Base-by-base conservation (phyloP, 2,888 invertebrate genomes). In the Cartodere bifasciata region DNA sequence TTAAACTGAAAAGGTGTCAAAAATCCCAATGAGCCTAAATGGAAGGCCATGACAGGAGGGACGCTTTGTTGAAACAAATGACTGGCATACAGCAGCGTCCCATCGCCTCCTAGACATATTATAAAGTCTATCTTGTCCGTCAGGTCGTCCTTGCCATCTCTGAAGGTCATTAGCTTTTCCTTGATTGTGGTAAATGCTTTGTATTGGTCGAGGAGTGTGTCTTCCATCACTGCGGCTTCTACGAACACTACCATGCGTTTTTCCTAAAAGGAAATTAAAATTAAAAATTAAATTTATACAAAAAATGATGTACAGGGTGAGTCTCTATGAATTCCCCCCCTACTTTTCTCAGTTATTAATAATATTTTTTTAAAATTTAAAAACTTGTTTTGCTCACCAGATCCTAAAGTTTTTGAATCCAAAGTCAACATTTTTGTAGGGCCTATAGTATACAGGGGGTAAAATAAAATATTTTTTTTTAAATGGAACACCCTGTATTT, bases 41-140 rank as follows among this genome's bases (percentile, higher is more conserved):
- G 91, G 65, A 95, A 95, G 34, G 95, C 92, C 91, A 95, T 92
- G 25, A 95, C 88, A 0, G 95, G 95, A 23, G 95, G 95, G 30
- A 94, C 92, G 4, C 91, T 91, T 70, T 88, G 84, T 78, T 95
- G 75, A 53, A 95, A 95, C 25, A 95, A 64, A 25, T 92, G 77
- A 50, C 92, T 91, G 30, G 94, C 95, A 55, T 95, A 92, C 7
- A 95, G 63, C 11, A 95, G 64, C 0, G 95, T 95, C n/a, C 95
- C 95, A 58, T 95, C 95, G 7, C 95, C 95, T 1, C 95, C 95
- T 25, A 95, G 67, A 53, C 94, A 94, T 36, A 95, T 82, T 48
- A 95, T 92, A 55, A 95, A 92, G 64, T 95, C 95, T 42, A 95
- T 91, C 60, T 90, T 87, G 62, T 92, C 91, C 9, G 91, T 91